Base-by-base conservation (phyloP, 1,140 invertebrate species). In the Drosophila tsacasi region DNA sequence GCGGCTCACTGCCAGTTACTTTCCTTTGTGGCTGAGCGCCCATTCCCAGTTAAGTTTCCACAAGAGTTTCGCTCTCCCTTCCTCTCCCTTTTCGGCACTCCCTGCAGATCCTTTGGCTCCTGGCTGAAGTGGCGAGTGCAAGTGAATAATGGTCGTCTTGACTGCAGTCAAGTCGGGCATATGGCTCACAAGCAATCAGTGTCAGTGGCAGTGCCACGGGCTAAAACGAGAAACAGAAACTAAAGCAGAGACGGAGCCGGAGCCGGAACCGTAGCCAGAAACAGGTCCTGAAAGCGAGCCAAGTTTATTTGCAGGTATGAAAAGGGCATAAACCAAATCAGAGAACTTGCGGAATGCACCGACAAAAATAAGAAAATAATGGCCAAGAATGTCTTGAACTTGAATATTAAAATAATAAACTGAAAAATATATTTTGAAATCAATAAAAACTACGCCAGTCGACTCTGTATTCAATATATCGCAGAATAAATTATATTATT, bases 201-300 rank as follows among this genome's bases (percentile, higher is more conserved):
- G 82, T 84, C 82, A 84, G 82, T 84, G 81, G 65, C 81, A 83
- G 69, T 67, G 81, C 82, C 81, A 83, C 71, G 74, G 81, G 76
- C 81, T 68, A 66, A 47, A 82, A 44, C 76, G 72, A 67, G 35
- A 62, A 37, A 23, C 27, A 65, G 55, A 62, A 79, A 58, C 59
- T 60, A 60, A 65, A 46, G 46, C 21, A n/a, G 32, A 57, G 13
- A 3, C 30, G 30, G 30, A n/a, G 58, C 21, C 58, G 12, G n/a
- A 17, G 32, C 58, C 59, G 63, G 68, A 57, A 44, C 32, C 74
- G 13, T 25, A 8, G 44, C 21, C 46, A 59, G 58, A 55, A 58
- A 25, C 47, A 59, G 32, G 58, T 32, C 8, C 23, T 58, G 50
- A 58, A 77, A 55, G 30, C 39, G 44, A 63, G 74, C 64, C 78